Percentiles rank a stretch among this genome's conserved stretches.
Evolutionary conservation across 2,888 invertebrate genomes (phyloP).

Genomic region (Lycocerus yunnanus): DNA sequence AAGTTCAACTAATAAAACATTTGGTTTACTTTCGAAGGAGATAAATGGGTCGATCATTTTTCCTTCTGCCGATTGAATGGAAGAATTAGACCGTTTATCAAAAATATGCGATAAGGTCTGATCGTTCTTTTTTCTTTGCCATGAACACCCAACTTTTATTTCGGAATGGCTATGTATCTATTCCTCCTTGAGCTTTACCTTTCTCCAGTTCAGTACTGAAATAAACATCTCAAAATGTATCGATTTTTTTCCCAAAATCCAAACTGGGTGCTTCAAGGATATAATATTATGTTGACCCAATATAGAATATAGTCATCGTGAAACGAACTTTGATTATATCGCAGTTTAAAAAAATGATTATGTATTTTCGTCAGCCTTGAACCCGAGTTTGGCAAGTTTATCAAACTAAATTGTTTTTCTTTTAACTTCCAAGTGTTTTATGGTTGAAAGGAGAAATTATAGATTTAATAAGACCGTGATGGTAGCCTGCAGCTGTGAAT

Average conservation of each 20-base stretch:
- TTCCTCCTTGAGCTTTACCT: too few relatives aligned
- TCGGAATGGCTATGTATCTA: too few relatives aligned
- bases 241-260: too few relatives aligned
- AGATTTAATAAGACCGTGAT: not conserved
- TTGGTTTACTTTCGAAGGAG: not conserved
- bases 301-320: too few relatives aligned
- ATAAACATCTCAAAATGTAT: too few relatives aligned
- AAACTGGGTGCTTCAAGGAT: too few relatives aligned
- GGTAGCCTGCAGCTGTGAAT: not conserved
- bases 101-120: too few relatives aligned
- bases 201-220: too few relatives aligned
- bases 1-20: not conserved
- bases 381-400: not conserved
- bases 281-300: too few relatives aligned
- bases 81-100: too few relatives aligned
- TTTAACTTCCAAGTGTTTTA: not conserved
- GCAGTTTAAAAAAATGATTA: not conserved
- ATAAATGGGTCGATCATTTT: not conserved
- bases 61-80: not conserved
- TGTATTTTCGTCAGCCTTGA: not conserved
- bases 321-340: not conserved
- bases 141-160: too few relatives aligned
- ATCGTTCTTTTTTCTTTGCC: too few relatives aligned
- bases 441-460: not conserved
- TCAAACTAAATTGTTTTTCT: not conserved